Conservation (phyloP, 2,888 invertebrate species). For the Entomobrya proxima region DNA sequence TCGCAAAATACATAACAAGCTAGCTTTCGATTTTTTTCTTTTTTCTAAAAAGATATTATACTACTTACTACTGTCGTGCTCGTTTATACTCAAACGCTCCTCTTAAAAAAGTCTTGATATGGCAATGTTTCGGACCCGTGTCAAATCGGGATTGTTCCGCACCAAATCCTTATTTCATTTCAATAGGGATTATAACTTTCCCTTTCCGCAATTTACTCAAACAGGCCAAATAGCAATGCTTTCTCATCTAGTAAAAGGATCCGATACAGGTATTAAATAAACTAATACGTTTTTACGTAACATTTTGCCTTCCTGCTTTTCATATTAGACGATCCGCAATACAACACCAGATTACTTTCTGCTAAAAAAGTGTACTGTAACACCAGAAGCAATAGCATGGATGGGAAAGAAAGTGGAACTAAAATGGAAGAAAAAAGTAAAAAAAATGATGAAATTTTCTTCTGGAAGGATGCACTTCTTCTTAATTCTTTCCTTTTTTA, state of each 20-base stretch:
- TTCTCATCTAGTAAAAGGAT: not conserved
- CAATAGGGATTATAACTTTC: slow-evolving; percentile 50
- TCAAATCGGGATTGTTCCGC: slow-evolving; percentile 63
- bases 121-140: not conserved
- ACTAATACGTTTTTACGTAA: not conserved
- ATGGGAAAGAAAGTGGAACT: not conserved
- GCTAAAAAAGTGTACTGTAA: too few species aligned
- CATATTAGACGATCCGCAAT: not conserved
- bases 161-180: slow-evolving; percentile 62
- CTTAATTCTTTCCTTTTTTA: too few species aligned
- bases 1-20: too few species aligned
- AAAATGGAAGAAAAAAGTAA: not conserved
- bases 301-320: not conserved
- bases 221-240: too few species aligned
- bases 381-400: not conserved
- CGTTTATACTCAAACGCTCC: too few species aligned
- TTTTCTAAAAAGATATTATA: too few species aligned
- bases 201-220: slow-evolving; percentile 1
- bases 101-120: too few species aligned
- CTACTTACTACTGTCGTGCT: too few species aligned
- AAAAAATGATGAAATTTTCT: slow-evolving; percentile 46
- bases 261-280: not conserved
- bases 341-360: too few species aligned
- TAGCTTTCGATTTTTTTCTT: too few species aligned
- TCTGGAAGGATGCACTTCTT: slow-evolving; percentile 44